These are phyloP conservation scores for Drosophila subobscura DNA, from an alignment of 1,140 invertebrate genomes.

Conservation along the genomic window DNA sequence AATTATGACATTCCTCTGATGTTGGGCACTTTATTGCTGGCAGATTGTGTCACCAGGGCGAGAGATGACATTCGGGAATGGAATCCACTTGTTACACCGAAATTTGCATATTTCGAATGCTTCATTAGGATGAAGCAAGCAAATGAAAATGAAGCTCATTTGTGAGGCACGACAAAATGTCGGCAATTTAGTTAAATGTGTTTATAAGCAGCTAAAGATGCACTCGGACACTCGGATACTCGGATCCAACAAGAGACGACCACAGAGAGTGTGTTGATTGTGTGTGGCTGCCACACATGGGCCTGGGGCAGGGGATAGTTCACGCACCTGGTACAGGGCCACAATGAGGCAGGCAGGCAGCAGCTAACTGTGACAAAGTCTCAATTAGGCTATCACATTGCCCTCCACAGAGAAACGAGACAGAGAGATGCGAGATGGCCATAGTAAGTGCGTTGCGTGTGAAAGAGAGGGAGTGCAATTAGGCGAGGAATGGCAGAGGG, in stretches of 20 bases:
- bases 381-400: constrained; percentile 79
- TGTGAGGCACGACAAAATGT: constrained; percentile 27
- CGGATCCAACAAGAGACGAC: constrained; percentile 18
- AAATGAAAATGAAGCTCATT: constrained; percentile 55
- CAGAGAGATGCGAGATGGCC: constrained; percentile 4
- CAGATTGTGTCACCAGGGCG: neutral
- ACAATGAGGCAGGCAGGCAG: constrained; percentile 43
- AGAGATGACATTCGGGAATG: constrained; percentile 4
- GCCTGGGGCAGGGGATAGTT: constrained; percentile 34
- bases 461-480: constrained; percentile 56
- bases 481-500: constrained; percentile 54
- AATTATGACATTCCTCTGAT: no score
- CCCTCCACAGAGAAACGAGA: constrained; percentile 27
- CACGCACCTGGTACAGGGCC: constrained; percentile 49
- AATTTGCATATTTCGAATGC: constrained; percentile 15
- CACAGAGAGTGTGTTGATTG: constrained; percentile 11
- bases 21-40: neutral
- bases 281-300: constrained; percentile 20
- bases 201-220: constrained; percentile 19
- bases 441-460: neutral
- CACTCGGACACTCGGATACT: neutral
- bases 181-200: constrained; percentile 43
- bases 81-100: constrained; percentile 37
- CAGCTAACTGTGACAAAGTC: constrained; percentile 74
- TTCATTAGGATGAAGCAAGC: no score